Percentiles rank a stretch among this genome's conserved stretches.
Evolutionary conservation across 2,888 invertebrate genomes (phyloP).

Genomic region (Leucoma salicis): DNA sequence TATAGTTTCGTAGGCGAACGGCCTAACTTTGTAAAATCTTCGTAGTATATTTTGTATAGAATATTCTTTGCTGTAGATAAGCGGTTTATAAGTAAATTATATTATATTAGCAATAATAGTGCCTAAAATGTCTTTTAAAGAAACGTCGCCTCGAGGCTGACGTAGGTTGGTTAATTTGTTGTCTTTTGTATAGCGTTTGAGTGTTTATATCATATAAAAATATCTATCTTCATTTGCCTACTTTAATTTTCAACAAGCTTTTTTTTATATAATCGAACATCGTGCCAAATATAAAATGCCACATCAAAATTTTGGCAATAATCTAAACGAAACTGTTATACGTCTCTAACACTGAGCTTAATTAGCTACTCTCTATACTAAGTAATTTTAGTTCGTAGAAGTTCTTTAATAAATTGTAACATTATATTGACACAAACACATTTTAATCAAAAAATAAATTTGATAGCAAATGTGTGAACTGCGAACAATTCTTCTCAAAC

Average conservation of each 20-base stretch:
- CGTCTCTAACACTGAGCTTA: slow-evolving; percentile 57
- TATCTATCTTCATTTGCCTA: slow-evolving; percentile 47
- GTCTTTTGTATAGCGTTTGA: slow-evolving; percentile 68
- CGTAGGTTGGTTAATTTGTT: slow-evolving; percentile 69
- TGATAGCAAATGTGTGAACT: no score
- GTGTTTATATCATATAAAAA: slow-evolving; percentile 58
- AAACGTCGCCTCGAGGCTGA: slow-evolving; percentile 56
- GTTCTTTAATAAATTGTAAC: slow-evolving; percentile 27
- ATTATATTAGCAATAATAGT: slow-evolving; percentile 81
- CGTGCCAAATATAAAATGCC: slow-evolving; percentile 70
- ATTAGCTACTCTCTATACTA: slow-evolving; percentile 37
- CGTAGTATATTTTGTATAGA: slow-evolving; percentile 80
- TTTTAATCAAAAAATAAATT: no score
- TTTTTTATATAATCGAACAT: slow-evolving; percentile 43
- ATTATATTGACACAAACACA: slow-evolving; percentile 6
- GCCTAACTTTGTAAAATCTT: slow-evolving; percentile 72
- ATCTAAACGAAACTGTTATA: slow-evolving; percentile 42
- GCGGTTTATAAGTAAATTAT: slow-evolving; percentile 66
- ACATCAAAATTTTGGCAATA: slow-evolving; percentile 56
- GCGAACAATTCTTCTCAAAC: no score
- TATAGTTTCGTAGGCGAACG: slow-evolving; percentile 63
- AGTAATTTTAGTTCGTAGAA: slow-evolving; percentile 30
- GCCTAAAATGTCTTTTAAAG: slow-evolving; percentile 78
- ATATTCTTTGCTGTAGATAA: slow-evolving; percentile 76
- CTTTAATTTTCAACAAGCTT: slow-evolving; percentile 40